phyloP scores from a whole-genome alignment of 2,113 vertebrate species.

The Oxyruncus cristatus region DNA sequence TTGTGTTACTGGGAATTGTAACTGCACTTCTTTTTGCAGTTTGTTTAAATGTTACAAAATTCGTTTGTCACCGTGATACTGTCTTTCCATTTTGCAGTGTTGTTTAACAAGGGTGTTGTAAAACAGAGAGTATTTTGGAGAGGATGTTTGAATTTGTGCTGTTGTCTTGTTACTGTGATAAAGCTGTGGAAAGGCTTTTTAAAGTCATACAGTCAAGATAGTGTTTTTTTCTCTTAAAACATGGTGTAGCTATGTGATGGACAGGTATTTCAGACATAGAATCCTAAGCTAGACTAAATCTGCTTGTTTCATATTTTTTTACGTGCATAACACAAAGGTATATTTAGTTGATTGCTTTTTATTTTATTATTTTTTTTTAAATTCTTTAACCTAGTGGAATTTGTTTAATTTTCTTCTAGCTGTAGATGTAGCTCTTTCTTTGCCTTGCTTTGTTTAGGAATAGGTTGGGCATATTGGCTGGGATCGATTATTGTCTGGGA shows the following conservation, averaged over 20 bases:
- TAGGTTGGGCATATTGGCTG: not conserved
- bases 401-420: not conserved
- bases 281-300: not conserved
- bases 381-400: not conserved
- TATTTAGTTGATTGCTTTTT: not conserved
- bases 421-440: not conserved
- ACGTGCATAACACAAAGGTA: not conserved
- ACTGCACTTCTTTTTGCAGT: not conserved
- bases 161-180: not conserved
- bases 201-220: not conserved
- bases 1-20: not conserved
- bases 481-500: not conserved
- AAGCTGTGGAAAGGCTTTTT: not conserved
- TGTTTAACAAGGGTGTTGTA: not conserved
- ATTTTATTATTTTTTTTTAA: not conserved
- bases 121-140: not conserved
- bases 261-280: not conserved
- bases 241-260: not conserved
- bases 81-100: not conserved
- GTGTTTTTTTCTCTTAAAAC: not conserved
- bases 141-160: not conserved
- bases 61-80: not conserved
- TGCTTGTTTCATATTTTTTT: not conserved
- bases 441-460: not conserved
- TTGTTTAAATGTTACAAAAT: not conserved